Conservation (phyloP, 2,797 vertebrate genomes). For the Emys orbicularis region DNA sequence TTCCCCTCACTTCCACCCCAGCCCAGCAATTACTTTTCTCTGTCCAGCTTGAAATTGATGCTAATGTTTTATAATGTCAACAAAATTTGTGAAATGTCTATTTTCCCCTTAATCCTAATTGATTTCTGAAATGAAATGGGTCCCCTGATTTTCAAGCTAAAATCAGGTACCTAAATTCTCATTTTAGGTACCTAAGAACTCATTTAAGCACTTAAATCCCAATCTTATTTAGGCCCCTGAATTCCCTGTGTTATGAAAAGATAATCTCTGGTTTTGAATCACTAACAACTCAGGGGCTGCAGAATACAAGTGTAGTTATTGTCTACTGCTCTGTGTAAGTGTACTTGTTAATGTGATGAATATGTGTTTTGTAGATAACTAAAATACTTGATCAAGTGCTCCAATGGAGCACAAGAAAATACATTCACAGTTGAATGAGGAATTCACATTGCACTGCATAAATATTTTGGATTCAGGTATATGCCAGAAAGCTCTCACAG, state of each 20-base stretch:
- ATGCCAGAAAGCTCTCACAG: not conserved
- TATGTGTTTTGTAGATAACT: not conserved
- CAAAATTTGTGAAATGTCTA: fast-evolving
- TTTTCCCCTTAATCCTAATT: not conserved
- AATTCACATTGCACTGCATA: not conserved
- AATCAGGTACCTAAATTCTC: not conserved
- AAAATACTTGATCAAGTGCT: constrained; percentile 44
- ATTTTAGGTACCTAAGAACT: not conserved
- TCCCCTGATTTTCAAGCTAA: not conserved
- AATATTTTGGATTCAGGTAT: not conserved
- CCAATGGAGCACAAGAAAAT: constrained; percentile 47
- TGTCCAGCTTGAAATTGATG: not conserved
- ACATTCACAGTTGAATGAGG: not conserved
- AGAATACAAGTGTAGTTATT: not conserved
- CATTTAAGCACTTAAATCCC: not conserved
- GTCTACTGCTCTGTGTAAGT: not conserved
- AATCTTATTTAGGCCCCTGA: not conserved
- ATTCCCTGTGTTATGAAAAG: not conserved
- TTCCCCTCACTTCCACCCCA: fast-evolving
- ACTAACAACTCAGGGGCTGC: not conserved
- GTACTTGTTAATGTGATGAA: not conserved
- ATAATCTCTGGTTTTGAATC: not conserved
- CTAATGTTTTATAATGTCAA: not conserved
- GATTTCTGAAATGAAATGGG: not conserved
- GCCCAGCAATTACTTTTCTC: not conserved